These are phyloP conservation scores for Gymnocephalus cernua DNA, from an alignment of 2,113 vertebrate genomes.

Conservation along the genomic window DNA sequence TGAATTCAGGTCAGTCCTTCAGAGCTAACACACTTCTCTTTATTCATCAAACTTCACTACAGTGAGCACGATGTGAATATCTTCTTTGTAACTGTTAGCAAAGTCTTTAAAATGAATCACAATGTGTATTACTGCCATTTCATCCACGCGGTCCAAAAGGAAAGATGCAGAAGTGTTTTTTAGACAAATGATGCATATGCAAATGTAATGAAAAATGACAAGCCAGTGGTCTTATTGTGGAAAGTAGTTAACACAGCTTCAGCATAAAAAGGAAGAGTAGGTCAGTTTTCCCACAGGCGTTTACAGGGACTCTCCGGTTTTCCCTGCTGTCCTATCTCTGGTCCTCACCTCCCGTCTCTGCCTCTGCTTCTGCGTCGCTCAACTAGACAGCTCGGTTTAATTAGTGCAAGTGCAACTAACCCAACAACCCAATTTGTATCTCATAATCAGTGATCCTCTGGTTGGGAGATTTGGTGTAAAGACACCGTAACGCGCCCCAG, in stretches of 20 bases:
- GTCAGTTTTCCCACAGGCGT: conserved; percentile 4
- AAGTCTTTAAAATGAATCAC: not conserved
- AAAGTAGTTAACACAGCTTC: conserved; percentile 7
- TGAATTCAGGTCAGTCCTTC: conserved; percentile 13
- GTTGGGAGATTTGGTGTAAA: conserved; percentile 25
- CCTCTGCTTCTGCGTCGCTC: conserved; percentile 3
- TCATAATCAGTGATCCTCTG: not conserved
- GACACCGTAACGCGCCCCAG: conserved; percentile 77
- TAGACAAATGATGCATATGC: not conserved
- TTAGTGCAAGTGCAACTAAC: not conserved
- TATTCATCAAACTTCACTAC: not conserved
- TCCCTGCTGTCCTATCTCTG: conserved; percentile 30
- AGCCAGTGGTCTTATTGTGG: not conserved
- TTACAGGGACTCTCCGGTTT: conserved; percentile 30
- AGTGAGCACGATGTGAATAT: not conserved
- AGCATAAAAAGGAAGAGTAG: not conserved
- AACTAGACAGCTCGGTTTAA: not conserved
- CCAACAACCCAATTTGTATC: not conserved
- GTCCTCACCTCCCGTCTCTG: conserved; percentile 10
- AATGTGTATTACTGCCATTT: not conserved
- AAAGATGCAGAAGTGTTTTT: not conserved
- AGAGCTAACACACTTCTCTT: conserved; percentile 10
- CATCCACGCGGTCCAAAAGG: not conserved
- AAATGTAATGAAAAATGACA: not conserved
- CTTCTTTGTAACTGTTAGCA: not conserved